Base-by-base conservation (phyloP, 2,888 invertebrate genomes). In the Leistus spinibarbis region DNA sequence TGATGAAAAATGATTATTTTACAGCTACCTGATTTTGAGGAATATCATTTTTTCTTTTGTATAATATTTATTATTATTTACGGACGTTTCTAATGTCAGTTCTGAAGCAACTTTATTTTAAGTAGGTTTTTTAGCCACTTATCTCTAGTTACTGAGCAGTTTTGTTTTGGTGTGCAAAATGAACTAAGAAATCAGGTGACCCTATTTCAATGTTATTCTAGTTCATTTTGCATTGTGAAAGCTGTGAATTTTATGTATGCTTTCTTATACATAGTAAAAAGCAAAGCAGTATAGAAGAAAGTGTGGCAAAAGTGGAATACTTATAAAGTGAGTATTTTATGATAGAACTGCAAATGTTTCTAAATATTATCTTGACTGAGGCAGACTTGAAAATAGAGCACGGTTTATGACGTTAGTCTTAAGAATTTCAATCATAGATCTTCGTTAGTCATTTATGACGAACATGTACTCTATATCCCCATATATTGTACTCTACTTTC, bases 71-170 rank as follows among this genome's bases (percentile, higher is more conserved):
- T 27, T 53, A 64, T 20, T 60, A 20, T 10, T 60, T 73, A 67
- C 22, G 73, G 73, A 73, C 73, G 73, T 73, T 20, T 67, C 67
- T 73, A 60, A 40, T 56, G 54, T 73, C 73, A 73, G 73, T 73
- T 67, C 73, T 62, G 63, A 73, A 73, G 67, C 73, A 73, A 57
- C 67, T 67, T 23, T 60, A 19, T 19, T 65, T 66, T 71, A 71
- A 71, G 64, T 71, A 71, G 71, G 71, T 71, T 40, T 40, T 56
- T 54, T 56, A 62, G 23, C 62, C 63, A 62, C 70, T 54, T 65
- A 65, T 65, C 64, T 64, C 71, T 71, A 71, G 16, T 71, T 64
- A 64, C 64, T 71, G 71, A 71, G 71, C 71, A 65, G 64, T 71
- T 71, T 40, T 40, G 13, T 13, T 40, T 40, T n/a, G n/a, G 40